These are phyloP conservation scores for Nymphalis urticae DNA, from an alignment of 2,888 invertebrate species.

Conservation along the genomic window DNA sequence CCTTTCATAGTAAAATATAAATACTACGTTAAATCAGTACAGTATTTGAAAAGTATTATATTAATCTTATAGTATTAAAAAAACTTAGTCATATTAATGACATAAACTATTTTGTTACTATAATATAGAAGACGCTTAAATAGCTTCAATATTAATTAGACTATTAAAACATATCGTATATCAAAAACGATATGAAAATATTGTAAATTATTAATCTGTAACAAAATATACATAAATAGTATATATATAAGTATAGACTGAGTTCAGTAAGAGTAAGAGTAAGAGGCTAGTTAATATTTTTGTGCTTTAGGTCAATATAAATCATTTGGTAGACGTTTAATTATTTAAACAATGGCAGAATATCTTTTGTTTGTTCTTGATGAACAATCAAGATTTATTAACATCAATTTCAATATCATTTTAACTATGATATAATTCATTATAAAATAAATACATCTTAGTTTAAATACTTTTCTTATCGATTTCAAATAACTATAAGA, in stretches of 20 bases:
- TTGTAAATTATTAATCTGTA: slow-evolving; percentile 19
- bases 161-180: slow-evolving; percentile 19
- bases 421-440: too few species aligned
- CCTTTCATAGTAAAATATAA: slow-evolving; percentile 2
- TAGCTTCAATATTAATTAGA: slow-evolving; percentile 25
- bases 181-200: slow-evolving; percentile 7
- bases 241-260: slow-evolving; percentile 69
- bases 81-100: slow-evolving; percentile 12
- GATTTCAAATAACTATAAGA: too few species aligned
- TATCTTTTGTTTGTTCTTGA: slow-evolving; percentile 18
- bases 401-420: slow-evolving; percentile 5
- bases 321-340: slow-evolving; percentile 30
- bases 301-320: slow-evolving; percentile 39
- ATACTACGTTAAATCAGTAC: background rate
- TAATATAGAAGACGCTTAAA: slow-evolving; percentile 28
- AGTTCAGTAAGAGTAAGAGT: slow-evolving; percentile 59
- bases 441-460: too few species aligned
- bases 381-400: slow-evolving; percentile 22
- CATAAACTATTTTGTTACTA: slow-evolving; percentile 33
- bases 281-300: slow-evolving; percentile 47
- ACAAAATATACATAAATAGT: slow-evolving; percentile 22
- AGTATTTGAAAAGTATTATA: slow-evolving; percentile 11
- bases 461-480: too few species aligned
- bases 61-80: slow-evolving; percentile 13
- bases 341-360: slow-evolving; percentile 27